Base-by-base conservation (phyloP, 2,113 vertebrate genomes). In the Tyto alba region DNA sequence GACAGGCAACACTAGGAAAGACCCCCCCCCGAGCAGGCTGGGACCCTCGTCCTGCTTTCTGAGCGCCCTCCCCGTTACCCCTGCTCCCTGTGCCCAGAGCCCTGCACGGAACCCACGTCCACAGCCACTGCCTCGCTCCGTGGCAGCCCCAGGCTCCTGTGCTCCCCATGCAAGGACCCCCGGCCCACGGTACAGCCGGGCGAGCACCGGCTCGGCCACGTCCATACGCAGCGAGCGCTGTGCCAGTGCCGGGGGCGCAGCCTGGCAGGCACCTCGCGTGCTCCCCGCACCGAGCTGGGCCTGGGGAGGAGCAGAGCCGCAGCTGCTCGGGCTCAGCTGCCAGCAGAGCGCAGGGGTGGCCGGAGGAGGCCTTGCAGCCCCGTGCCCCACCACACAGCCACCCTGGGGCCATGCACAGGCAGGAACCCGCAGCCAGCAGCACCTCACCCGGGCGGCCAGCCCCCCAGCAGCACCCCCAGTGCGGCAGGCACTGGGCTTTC, bases 321-420 rank as follows among this genome's bases (percentile, higher is more conserved):
- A 7, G 50, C 30, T 11, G 38, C 83, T 32, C 3, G 1, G 89
- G 29, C 57, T n/a, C 36, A 3, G 60, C 40, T 8, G 10, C 62
- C 34, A 9, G 25, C 26, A 32, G 21, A 43, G 14, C 6, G 5
- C n/a, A 22, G 34, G 43, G 34, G 72, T 52, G 41, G 25, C 38
- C 0, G 1, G 3, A 57, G 41, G 21, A 40, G n/a, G 4, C 36
- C 62, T 40, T 0, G 0, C 75, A 52, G n/a, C 17, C 19, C 40
- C n/a, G 0, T 2, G 34, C 16, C 67, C 62, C 56, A 19, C 2
- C 1, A 3, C 10, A 7, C 34, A 43, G 64, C 34, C 27, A 20
- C 12, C 43, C 13, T 1, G 0, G n/a, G 22, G n/a, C 41, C n/a
- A 14, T 9, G 9, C 68, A 29, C 0, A 0, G 21, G 38, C 60